Base-by-base conservation (phyloP, 2,113 vertebrate species). In the Urocitellus parryii region DNA sequence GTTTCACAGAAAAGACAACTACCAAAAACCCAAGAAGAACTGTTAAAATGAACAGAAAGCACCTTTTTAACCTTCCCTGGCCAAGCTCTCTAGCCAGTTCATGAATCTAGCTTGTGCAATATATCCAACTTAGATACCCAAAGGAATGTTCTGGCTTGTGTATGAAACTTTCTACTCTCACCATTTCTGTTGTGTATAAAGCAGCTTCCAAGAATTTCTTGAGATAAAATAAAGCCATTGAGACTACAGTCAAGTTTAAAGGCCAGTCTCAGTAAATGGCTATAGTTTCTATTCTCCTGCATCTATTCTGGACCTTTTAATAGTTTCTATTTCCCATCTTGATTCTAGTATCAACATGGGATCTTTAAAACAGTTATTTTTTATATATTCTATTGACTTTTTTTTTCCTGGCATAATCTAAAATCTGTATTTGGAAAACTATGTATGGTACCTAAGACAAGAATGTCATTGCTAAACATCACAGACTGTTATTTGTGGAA, bases 371-470 rank as follows among this genome's bases (percentile, higher is more conserved):
- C 72, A 39, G 7, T 51, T 51, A 8, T n/a, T 0, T 86, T 88
- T 88, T 83, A 8, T 96, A 39, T 37, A 63, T 4, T 72, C n/a
- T 27, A 61, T 73, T 82, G 16, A 4, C 39, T 83, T 83, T 84
- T 89, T 76, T 34, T 58, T 58, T 58, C 1, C 24, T 76, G 42
- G 14, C 42, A 85, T 25, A 77, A 92, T 39, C 37, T 86, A 56
- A 94, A 72, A 51, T 94, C 27, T 87, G 20, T 58, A 53, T 67
- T 95, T 94, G 78, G 88, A 96, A 96, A 88, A 65, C 29, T 58
- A 8, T 20, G 1, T 24, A 32, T 20, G 61, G 8, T 39, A 85
- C 24, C 17, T 65, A 34, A 95, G 48, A 92, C 70, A 37, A 85
- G 29, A 96, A 27, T 68, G 25, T 88, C 16, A 67, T 56, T 82